Percentiles rank a stretch among this genome's conserved stretches.
Evolutionary conservation across 2,888 invertebrate genomes (phyloP).

Genomic region (Stenoptilia bipunctidactyla): DNA sequence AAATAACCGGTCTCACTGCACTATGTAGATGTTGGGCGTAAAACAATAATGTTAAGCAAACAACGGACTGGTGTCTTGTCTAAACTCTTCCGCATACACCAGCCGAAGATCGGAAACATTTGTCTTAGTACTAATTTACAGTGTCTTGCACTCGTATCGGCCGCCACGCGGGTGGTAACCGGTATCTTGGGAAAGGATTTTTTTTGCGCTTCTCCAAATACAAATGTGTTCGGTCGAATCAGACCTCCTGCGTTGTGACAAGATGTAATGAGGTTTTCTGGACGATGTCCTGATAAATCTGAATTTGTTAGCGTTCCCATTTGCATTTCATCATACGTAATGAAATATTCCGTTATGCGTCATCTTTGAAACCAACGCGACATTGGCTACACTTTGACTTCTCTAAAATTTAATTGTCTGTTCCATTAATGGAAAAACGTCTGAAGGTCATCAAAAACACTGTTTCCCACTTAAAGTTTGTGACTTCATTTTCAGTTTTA

Average conservation of each 20-base stretch:
- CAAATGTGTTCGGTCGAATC: conserved; percentile 34
- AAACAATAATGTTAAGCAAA: conserved; percentile 10
- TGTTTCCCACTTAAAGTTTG: conserved; percentile 21
- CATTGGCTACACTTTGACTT: too few species aligned
- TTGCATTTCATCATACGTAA: too few species aligned
- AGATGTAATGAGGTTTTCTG: too few species aligned
- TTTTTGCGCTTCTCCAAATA: conserved; percentile 34
- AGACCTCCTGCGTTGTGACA: conserved; percentile 46
- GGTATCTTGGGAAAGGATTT: conserved; percentile 29
- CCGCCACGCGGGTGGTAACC: conserved; percentile 46
- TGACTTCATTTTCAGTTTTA: conserved; percentile 29
- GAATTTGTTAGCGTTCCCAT: too few species aligned
- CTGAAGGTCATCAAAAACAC: conserved; percentile 1
- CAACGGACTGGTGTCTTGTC: conserved; percentile 9
- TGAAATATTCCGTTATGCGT: not conserved
- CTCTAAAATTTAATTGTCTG: too few species aligned
- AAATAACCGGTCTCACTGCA: not conserved
- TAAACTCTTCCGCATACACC: conserved; percentile 31
- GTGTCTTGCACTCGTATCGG: conserved; percentile 33
- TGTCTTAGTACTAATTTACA: conserved; percentile 26
- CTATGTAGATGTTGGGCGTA: not conserved
- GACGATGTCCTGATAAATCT: too few species aligned
- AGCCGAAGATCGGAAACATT: conserved; percentile 21
- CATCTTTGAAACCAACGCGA: too few species aligned
- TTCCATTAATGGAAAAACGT: not conserved